These are phyloP conservation scores for Zelleria hepariella DNA, from an alignment of 2,888 invertebrate species.

Conservation along the genomic window DNA sequence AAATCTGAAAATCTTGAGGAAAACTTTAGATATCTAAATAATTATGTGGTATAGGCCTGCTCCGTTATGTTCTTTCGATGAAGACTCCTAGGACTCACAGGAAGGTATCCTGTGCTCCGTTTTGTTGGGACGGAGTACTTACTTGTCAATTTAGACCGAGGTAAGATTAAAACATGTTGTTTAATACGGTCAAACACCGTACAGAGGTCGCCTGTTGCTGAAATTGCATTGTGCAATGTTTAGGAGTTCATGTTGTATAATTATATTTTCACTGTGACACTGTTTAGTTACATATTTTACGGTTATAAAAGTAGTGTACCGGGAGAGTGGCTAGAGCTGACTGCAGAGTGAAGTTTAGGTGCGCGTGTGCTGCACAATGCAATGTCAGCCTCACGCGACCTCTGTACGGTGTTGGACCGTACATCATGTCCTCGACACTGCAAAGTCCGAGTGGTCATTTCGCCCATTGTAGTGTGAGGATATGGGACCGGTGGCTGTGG, in stretches of 20 bases:
- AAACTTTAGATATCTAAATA: not conserved
- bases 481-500: too few species aligned
- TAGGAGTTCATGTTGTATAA: too few species aligned
- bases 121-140: not conserved
- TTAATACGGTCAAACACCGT: too few species aligned
- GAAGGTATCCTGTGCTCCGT: not conserved
- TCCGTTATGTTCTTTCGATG: not conserved
- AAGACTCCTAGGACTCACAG: not conserved
- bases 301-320: not conserved
- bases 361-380: too few species aligned
- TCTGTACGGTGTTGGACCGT: not conserved
- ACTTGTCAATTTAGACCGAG: not conserved
- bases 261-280: not conserved
- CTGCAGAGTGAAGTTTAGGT: too few species aligned
- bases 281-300: not conserved
- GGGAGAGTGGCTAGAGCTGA: not conserved
- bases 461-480: too few species aligned
- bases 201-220: too few species aligned
- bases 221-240: too few species aligned
- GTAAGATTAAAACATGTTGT: too few species aligned
- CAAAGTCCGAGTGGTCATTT: too few species aligned
- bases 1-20: not conserved
- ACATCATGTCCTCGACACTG: too few species aligned
- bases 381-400: not conserved
- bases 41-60: not conserved